Percentiles rank a stretch among this genome's conserved stretches.
These are phyloP conservation scores for Scaptodrosophila latifasciaeformis DNA, from an alignment of 2,888 invertebrate genomes.

Conservation along the genomic window DNA sequence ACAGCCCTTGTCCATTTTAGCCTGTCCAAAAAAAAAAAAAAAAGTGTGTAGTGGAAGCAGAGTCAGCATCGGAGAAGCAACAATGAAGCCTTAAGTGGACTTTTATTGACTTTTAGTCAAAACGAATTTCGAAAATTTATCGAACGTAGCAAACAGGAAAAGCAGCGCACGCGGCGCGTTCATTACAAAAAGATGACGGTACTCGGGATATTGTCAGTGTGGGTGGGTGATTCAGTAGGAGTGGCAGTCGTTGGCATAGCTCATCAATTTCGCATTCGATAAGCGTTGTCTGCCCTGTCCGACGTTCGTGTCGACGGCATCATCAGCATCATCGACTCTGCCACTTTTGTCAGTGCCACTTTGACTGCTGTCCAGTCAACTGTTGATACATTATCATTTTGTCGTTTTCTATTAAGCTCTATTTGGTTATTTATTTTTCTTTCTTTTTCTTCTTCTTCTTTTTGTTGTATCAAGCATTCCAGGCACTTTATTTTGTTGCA, in stretches of 20 bases:
- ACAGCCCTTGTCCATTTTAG: slow-evolving; percentile 18
- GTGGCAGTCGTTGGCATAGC: slow-evolving; percentile 53
- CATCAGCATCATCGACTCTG: background rate
- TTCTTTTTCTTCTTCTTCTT: background rate
- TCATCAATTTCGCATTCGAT: slow-evolving; percentile 66
- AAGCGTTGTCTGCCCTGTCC: slow-evolving; percentile 34
- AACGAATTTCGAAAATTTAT: slow-evolving; percentile 67
- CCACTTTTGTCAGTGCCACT: no score
- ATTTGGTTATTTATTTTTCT: background rate
- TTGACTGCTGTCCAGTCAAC: slow-evolving; percentile 38
- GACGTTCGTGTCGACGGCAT: background rate
- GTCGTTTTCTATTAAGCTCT: slow-evolving; percentile 23
- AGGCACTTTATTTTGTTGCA: slow-evolving; percentile 1
- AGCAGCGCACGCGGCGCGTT: slow-evolving; percentile 45
- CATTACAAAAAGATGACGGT: slow-evolving; percentile 46
- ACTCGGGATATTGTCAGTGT: background rate
- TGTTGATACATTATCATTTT: slow-evolving; percentile 48
- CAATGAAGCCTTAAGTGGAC: slow-evolving; percentile 67
- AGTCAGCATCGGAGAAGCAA: no score
- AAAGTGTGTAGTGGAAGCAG: no score
- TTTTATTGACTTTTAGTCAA: slow-evolving; percentile 67
- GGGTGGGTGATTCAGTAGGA: slow-evolving; percentile 19
- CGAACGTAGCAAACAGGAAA: slow-evolving; percentile 39
- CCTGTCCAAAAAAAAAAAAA: background rate
- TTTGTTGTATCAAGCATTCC: slow-evolving; percentile 1